Conservation (phyloP, 2,797 vertebrate species). For the Melanotaenia pygmaea region DNA sequence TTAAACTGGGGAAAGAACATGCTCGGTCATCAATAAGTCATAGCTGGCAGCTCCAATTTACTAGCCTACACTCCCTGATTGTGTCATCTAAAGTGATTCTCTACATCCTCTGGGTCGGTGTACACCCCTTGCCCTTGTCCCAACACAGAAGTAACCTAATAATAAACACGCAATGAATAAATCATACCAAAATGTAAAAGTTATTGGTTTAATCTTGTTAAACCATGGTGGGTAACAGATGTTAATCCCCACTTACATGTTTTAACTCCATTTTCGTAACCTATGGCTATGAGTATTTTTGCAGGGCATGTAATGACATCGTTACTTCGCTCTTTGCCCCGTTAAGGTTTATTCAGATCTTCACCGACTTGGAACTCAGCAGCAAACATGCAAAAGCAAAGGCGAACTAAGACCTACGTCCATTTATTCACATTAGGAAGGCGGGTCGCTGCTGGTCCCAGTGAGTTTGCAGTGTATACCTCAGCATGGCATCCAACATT, state of each 20-base stretch:
- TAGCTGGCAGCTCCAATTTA: conserved; percentile 65
- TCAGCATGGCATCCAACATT: conserved; percentile 81
- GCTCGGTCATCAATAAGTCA: conserved; percentile 79
- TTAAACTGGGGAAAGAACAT: conserved; percentile 80
- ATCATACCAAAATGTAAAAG: conserved; percentile 40
- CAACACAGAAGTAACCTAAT: conserved; percentile 47
- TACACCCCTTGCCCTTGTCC: conserved; percentile 36
- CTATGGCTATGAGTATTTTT: conserved; percentile 33
- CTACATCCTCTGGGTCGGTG: conserved; percentile 40
- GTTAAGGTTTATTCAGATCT: conserved; percentile 55
- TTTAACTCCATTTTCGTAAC: conserved; percentile 52
- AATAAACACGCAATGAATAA: conserved; percentile 44
- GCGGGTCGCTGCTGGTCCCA: conserved; percentile 71
- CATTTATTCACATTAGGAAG: conserved; percentile 78
- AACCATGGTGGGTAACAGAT: conserved; percentile 44
- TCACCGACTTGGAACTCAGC: conserved; percentile 59
- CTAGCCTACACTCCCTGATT: conserved; percentile 44
- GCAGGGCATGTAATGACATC: conserved; percentile 27
- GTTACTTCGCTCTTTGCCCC: conserved; percentile 38
- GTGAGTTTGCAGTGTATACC: conserved; percentile 80
- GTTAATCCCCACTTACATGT: conserved; percentile 39
- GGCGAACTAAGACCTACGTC: conserved; percentile 51
- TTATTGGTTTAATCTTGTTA: conserved; percentile 46
- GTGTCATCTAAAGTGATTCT: conserved; percentile 64
- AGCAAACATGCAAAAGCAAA: conserved; percentile 42